A percentile compares a stretch with the other conserved stretches of the same genome.
These are phyloP conservation scores for Mus musculus DNA, from an alignment of 2,113 vertebrate genomes.

Conservation along the genomic window GRCm39 chr17:12099001-12099500, in stretches of 20 bases:
- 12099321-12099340: background rate
- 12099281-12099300: background rate
- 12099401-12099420: constrained; percentile 23
- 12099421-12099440: background rate
- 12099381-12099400: background rate
- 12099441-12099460: background rate
- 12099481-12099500: constrained; percentile 59
- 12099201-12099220: background rate
- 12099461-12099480: constrained; percentile 26
- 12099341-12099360: background rate
- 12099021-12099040: background rate
- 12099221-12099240: background rate
- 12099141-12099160: background rate
- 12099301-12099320: background rate
- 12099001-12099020: background rate
- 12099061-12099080: background rate
- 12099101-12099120: background rate
- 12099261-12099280: background rate
- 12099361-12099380: background rate
- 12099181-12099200: background rate
- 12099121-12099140: background rate
- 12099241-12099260: background rate
- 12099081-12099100: background rate
- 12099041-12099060: background rate
- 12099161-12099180: too few relatives aligned